A percentile compares a stretch with the other conserved stretches of the same genome.
Evolutionary conservation across 1,140 invertebrate genomes (phyloP).

Genomic region (Apis mellifera): DNA sequence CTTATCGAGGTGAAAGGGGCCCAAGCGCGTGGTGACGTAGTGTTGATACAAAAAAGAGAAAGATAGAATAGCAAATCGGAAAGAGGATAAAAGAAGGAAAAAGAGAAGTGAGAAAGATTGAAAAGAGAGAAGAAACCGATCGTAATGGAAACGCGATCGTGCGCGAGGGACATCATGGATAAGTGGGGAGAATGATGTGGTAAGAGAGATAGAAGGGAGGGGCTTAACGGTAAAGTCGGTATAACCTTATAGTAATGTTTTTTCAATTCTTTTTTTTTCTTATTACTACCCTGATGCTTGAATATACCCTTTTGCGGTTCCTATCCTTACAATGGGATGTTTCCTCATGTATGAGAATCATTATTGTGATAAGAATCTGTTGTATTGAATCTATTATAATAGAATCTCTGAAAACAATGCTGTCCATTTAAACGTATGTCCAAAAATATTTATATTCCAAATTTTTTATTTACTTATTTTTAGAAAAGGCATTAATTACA

Average conservation of each 20-base stretch:
- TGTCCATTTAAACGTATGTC: neutral
- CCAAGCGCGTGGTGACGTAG: conserved; percentile 64
- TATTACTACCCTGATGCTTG: conserved; percentile 8
- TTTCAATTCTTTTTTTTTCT: conserved; percentile 29
- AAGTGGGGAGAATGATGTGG: conserved; percentile 33
- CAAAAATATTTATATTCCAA: neutral
- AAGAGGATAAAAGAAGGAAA: conserved; percentile 42
- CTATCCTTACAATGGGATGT: neutral
- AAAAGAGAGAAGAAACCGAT: conserved; percentile 38
- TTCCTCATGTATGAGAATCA: neutral
- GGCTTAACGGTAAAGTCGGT: conserved; percentile 76
- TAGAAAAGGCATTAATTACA: neutral
- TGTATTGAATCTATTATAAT: neutral
- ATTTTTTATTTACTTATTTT: neutral
- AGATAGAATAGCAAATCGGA: conserved; percentile 43
- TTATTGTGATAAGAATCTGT: too few species aligned
- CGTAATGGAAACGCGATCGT: conserved; percentile 68
- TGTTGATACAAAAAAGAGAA: conserved; percentile 64
- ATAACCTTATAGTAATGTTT: conserved; percentile 73
- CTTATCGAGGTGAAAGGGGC: conserved; percentile 76
- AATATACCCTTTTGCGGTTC: conserved; percentile 29
- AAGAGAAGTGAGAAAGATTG: conserved; percentile 28
- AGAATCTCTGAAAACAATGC: neutral
- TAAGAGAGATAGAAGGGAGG: conserved; percentile 54
- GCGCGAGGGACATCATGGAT: conserved; percentile 45